Conservation (phyloP, 2,888 invertebrate genomes). For the Hetaerina titia region DNA sequence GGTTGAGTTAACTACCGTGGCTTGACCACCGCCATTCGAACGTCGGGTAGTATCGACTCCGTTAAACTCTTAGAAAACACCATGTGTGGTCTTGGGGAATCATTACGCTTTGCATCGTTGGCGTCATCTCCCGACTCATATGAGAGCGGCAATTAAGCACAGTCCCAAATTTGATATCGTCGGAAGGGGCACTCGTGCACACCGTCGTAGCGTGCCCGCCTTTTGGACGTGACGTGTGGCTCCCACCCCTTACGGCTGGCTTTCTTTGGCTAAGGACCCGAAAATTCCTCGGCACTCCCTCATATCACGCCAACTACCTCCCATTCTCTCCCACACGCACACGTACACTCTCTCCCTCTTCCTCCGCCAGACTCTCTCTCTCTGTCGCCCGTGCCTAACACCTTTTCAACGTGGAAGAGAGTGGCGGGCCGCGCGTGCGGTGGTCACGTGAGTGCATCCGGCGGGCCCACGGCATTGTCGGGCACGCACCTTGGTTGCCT, state of each 20-base stretch:
- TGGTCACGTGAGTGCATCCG: not conserved
- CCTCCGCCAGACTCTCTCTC: not conserved
- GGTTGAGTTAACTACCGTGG: too few species aligned
- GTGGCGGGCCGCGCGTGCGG: not conserved
- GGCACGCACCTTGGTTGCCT: not conserved
- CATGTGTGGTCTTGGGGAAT: not conserved
- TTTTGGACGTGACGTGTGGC: not conserved
- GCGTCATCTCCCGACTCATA: not conserved
- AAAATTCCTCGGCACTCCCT: not conserved
- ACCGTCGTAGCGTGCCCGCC: not conserved
- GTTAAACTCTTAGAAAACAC: not conserved
- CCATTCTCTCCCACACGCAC: too few species aligned
- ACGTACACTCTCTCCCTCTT: too few species aligned
- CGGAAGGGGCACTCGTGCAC: not conserved
- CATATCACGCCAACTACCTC: not conserved
- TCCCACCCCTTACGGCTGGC: not conserved
- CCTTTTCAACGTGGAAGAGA: not conserved
- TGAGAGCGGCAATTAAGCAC: not conserved
- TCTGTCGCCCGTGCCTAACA: not conserved
- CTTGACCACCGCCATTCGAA: too few species aligned
- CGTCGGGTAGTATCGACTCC: not conserved
- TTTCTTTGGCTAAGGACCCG: not conserved
- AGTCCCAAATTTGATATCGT: not conserved
- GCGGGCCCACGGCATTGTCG: not conserved
- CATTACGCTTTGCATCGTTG: not conserved